These are phyloP conservation scores for Calameuta filiformis DNA, from an alignment of 2,888 invertebrate species.

Conservation along the genomic window DNA sequence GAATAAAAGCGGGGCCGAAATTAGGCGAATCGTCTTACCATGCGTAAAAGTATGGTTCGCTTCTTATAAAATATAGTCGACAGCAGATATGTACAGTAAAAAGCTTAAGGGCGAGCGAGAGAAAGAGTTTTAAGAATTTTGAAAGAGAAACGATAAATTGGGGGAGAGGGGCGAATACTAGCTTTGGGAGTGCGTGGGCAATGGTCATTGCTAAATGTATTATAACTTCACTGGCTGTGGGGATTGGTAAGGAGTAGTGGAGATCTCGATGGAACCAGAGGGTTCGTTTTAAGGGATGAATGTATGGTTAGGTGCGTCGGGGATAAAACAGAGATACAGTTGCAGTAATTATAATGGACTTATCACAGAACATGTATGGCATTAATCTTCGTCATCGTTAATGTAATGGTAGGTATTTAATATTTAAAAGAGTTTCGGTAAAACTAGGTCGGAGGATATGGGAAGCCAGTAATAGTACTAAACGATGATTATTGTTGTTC, in stretches of 20 bases:
- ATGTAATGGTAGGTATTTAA: conserved; percentile 55
- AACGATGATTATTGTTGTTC: conserved; percentile 55
- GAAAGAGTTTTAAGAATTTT: neutral
- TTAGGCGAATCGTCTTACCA: conserved; percentile 8
- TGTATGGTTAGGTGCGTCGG: conserved; percentile 12
- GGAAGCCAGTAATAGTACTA: conserved; percentile 64
- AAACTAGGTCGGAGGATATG: conserved; percentile 62
- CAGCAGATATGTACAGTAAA: conserved; percentile 52
- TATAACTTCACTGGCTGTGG: conserved; percentile 58
- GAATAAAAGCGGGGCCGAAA: conserved; percentile 19
- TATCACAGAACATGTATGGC: conserved; percentile 68
- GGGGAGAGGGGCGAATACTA: neutral
- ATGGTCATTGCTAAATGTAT: conserved; percentile 36
- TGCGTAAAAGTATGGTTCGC: conserved; percentile 13
- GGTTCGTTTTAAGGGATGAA: conserved; percentile 7
- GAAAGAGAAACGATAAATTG: neutral
- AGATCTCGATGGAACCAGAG: conserved; percentile 36
- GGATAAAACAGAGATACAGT: conserved; percentile 55
- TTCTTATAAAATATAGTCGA: conserved; percentile 45
- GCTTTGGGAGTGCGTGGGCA: conserved; percentile 16
- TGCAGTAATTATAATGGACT: conserved; percentile 66
- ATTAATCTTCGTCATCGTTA: conserved; percentile 64
- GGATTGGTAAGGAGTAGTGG: conserved; percentile 45
- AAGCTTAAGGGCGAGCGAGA: conserved; percentile 40
- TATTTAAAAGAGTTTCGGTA: conserved; percentile 56